Evolutionary conservation across 2,113 vertebrate species (phyloP), one percentile per base, ranked within the genome.

Genomic region (Oreochromis aureus): DNA sequence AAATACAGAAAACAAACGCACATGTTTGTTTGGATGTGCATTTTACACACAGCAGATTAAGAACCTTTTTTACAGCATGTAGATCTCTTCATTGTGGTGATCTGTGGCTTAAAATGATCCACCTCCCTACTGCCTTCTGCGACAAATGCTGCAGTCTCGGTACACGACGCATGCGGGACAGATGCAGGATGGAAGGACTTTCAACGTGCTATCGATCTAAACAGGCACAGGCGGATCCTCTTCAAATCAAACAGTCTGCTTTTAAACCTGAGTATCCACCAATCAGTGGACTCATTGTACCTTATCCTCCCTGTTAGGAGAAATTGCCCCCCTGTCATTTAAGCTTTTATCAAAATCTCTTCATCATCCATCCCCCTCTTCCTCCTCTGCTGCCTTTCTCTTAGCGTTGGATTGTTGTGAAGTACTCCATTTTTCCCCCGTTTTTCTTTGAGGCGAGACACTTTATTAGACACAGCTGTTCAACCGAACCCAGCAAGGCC

Each of bases 401-500:
- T 91, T 61, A 55, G 66, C 66, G 19, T 44, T 58, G 80, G 79
- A 91, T 95, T 92, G 88, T 92, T 84, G 34, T 93, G 87, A 92
- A 95, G 91, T 93, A 82, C 83, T 85, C 83, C 27, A 30, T 80
- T 81, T 76, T 3, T 0, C 61, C 24, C 46, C n/a, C 5, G 48
- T 79, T 55, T 83, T 89, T 66, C 73, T 80, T 71, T 78, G 69
- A 91, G 86, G 61, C 76, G 69, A 94, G 87, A 84, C 89, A 88
- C 92, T 94, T 93, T 94, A 95, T 94, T 93, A 94, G 93, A 91
- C 93, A 93, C 95, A 94, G 95, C 94, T 95, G 95, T 95, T 95
- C 92, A 88, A 36, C 90, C 86, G 88, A 94, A 78, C 89, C 81
- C 82, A 82, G 87, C 86, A 85, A 91, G 86, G 90, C 91, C 92